Percentiles rank a stretch among this genome's conserved stretches.
Conservation (phyloP, 2,888 invertebrate species). For the Anarsia innoxiella region DNA sequence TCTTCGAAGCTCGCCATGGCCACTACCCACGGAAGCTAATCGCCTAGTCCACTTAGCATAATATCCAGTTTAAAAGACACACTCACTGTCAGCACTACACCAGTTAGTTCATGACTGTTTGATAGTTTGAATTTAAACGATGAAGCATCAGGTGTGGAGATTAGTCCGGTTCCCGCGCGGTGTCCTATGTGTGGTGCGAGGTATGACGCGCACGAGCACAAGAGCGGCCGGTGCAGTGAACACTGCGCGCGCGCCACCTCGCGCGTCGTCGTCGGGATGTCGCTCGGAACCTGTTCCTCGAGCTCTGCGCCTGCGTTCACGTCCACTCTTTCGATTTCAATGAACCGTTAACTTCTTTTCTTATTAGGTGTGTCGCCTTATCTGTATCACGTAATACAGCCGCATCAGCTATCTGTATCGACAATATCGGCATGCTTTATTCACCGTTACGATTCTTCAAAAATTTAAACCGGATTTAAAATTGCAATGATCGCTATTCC, state of each 20-base stretch:
- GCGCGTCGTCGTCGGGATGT: conserved; percentile 58
- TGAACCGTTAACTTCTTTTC: conserved; percentile 70
- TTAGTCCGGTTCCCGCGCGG: conserved; percentile 28
- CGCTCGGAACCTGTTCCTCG: conserved; percentile 63
- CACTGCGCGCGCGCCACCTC: conserved; percentile 54
- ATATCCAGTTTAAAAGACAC: conserved; percentile 25
- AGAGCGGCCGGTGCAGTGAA: conserved; percentile 57
- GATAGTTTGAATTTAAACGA: neutral
- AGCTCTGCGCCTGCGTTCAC: conserved; percentile 40
- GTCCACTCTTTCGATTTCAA: conserved; percentile 65
- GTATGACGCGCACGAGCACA: conserved; percentile 53
- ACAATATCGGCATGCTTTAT: no score
- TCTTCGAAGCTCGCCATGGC: conserved; percentile 79
- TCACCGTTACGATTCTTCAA: conserved; percentile 19
- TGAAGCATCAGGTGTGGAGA: conserved; percentile 20
- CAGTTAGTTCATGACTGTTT: conserved; percentile 18
- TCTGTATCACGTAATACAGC: conserved; percentile 49
- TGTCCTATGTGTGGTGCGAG: conserved; percentile 32
- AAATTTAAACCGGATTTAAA: conserved; percentile 25
- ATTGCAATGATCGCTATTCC: conserved; percentile 21
- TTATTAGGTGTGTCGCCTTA: conserved; percentile 49
- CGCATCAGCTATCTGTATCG: conserved; percentile 27
- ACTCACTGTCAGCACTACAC: conserved; percentile 51
- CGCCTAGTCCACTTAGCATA: conserved; percentile 41
- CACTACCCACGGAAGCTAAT: conserved; percentile 26